A percentile compares a stretch with the other conserved stretches of the same genome.
Conservation (phyloP, 1,140 invertebrate genomes). For the Luehdorfia chinensis region DNA sequence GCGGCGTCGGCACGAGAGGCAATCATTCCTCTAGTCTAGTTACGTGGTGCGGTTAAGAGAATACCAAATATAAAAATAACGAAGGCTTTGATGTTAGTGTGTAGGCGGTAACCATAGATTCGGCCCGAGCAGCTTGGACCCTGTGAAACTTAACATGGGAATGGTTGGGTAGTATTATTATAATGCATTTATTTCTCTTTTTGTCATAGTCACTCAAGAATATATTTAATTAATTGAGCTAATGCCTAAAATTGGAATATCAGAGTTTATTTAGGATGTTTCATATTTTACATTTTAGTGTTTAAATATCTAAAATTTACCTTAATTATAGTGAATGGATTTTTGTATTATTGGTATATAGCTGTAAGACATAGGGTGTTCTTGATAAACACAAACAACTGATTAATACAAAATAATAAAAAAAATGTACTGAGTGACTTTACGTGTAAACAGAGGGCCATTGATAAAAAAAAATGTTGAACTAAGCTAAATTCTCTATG, state of each 20-base stretch:
- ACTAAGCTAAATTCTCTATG: conserved; percentile 74
- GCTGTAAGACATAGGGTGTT: conserved; percentile 73
- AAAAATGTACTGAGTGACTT: conserved; percentile 75
- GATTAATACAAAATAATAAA: conserved; percentile 69
- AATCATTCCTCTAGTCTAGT: conserved; percentile 76
- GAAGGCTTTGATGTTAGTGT: conserved; percentile 69
- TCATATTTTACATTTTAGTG: conserved; percentile 76
- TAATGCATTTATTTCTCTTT: conserved; percentile 76
- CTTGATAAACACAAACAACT: conserved; percentile 69
- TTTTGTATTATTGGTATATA: conserved; percentile 77
- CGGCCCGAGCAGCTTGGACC: conserved; percentile 72
- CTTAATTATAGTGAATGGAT: conserved; percentile 76
- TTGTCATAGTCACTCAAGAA: conserved; percentile 74
- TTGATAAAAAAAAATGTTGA: conserved; percentile 72
- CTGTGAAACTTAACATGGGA: conserved; percentile 59
- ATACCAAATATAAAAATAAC: conserved; percentile 75
- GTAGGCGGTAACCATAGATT: conserved; percentile 47
- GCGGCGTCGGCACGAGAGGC: conserved; percentile 57
- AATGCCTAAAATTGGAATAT: conserved; percentile 76
- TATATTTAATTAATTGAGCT: conserved; percentile 75
- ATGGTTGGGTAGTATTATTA: conserved; percentile 72
- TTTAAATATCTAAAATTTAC: conserved; percentile 77
- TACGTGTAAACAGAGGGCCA: conserved; percentile 76
- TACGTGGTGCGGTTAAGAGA: conserved; percentile 72
- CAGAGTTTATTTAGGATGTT: conserved; percentile 77